A percentile compares a stretch with the other conserved stretches of the same genome.
Evolutionary conservation across 2,113 vertebrate genomes (phyloP).

Genomic region (Boulengeromyrus knoepffleri): DNA sequence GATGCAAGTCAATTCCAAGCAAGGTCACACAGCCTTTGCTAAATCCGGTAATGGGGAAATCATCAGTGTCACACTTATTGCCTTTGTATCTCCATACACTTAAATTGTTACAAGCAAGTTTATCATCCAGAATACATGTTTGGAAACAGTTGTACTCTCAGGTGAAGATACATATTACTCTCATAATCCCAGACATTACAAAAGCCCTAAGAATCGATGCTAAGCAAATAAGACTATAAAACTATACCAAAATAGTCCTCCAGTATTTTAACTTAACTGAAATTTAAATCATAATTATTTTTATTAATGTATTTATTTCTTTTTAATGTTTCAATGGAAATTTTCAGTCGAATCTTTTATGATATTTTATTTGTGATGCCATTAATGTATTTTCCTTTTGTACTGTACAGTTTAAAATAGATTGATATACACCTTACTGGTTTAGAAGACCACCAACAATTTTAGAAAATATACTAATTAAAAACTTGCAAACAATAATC

Average conservation of each 20-base stretch:
- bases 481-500: conserved; percentile 30
- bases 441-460: conserved; percentile 34
- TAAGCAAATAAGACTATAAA: conserved; percentile 23
- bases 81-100: neutral
- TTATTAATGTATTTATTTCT: conserved; percentile 12
- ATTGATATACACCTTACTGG: conserved; percentile 46
- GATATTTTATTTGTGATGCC: conserved; percentile 39
- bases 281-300: conserved; percentile 23
- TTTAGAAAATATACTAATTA: conserved; percentile 52
- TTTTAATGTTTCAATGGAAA: conserved; percentile 16
- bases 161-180: conserved; percentile 38
- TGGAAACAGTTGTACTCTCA: conserved; percentile 40
- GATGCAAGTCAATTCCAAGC: neutral
- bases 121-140: conserved; percentile 14
- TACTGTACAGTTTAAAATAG: conserved; percentile 41
- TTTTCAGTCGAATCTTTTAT: conserved; percentile 33
- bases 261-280: conserved; percentile 20
- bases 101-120: neutral
- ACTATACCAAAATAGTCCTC: conserved; percentile 16
- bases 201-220: conserved; percentile 8
- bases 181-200: conserved; percentile 24
- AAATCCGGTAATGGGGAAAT: neutral
- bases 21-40: neutral
- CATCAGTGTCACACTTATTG: neutral
- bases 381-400: conserved; percentile 37